Base-by-base conservation (phyloP, 2,113 vertebrate species). In the Periophthalmodon schlosseri region DNA sequence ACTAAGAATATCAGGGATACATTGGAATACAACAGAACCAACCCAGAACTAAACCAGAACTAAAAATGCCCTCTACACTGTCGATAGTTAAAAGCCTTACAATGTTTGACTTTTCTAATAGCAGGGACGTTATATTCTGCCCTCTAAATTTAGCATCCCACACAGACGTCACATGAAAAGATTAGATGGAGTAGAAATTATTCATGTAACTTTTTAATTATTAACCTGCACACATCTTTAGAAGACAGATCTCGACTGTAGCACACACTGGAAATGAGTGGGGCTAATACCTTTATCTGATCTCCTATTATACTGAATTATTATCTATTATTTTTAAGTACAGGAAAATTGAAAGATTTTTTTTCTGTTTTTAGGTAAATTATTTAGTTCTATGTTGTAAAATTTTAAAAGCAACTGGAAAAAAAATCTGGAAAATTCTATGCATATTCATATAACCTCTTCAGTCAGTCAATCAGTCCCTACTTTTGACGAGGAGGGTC, bases 141-240 rank as follows among this genome's bases (percentile, higher is more conserved):
- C 24, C 70, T 81, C 67, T 92, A 93, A 92, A 93, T 92, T 89
- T 93, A 93, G 93, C 90, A 78, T 71, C 72, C 76, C 74, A 80
- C 86, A 88, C 76, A 87, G 84, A 73, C 73, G 73, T 80, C 74
- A 86, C 77, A 86, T 70, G 73, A 79, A 86, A 74, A 82, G 70
- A 88, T 88, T 81, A 83, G 74, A 87, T 84, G 75, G 60, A 60
- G 13, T 65, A 84, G 85, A 85, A 93, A 93, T 93, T 79, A 92
- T 93, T 93, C 75, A 94, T 89, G 77, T 66, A 24, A 52, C 49
- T 23, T 87, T 87, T 88, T 18, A 87, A 92, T 87, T 78, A 91
- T 93, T 93, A 87, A 93, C n/a, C 11, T 80, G 74, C 23, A 11
- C 79, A 76, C 80, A 71, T 72, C 12, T 63, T 77, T 71, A 72